Percentiles rank a stretch among this genome's conserved stretches.
Evolutionary conservation across 2,888 invertebrate species (phyloP).

Genomic region (Tiphia femorata): DNA sequence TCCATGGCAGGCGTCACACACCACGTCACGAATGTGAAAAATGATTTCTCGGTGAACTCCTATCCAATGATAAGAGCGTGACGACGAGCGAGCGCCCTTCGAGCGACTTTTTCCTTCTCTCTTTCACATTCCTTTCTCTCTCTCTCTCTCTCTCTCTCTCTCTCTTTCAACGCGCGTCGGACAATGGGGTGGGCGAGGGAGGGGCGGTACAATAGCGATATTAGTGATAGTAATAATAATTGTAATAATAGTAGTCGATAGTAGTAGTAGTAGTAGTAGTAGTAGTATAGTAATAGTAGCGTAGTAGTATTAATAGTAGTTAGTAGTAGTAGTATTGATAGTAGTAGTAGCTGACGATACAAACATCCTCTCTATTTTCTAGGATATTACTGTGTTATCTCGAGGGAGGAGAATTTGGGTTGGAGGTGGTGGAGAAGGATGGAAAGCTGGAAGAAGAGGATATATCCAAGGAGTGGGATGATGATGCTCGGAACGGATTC

Average conservation of each 20-base stretch:
- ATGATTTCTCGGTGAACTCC: too few relatives aligned
- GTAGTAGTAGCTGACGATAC: slow-evolving; percentile 33
- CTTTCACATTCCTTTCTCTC: not conserved
- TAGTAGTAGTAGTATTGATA: slow-evolving; percentile 8
- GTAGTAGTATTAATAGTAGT: slow-evolving; percentile 5
- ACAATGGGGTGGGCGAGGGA: slow-evolving; percentile 20
- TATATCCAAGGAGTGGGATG: too few relatives aligned
- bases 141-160: not conserved
- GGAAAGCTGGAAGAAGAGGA: not conserved
- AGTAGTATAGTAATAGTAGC: slow-evolving; percentile 2
- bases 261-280: not conserved
- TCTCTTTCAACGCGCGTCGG: slow-evolving; percentile 6
- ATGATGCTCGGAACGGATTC: too few relatives aligned
- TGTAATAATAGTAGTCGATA: not conserved
- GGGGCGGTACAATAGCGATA: slow-evolving; percentile 26
- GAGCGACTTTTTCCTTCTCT: not conserved
- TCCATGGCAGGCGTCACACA: too few relatives aligned
- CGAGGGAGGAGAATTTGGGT: not conserved
- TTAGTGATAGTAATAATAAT: slow-evolving; percentile 18
- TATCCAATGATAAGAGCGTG: too few relatives aligned
- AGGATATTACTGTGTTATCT: slow-evolving; percentile 10
- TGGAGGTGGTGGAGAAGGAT: not conserved
- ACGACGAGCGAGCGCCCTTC: too few relatives aligned
- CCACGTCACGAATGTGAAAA: too few relatives aligned
- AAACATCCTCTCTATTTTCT: slow-evolving; percentile 29